Base-by-base conservation (phyloP, 2,888 invertebrate genomes). In the Lysandra coridon region DNA sequence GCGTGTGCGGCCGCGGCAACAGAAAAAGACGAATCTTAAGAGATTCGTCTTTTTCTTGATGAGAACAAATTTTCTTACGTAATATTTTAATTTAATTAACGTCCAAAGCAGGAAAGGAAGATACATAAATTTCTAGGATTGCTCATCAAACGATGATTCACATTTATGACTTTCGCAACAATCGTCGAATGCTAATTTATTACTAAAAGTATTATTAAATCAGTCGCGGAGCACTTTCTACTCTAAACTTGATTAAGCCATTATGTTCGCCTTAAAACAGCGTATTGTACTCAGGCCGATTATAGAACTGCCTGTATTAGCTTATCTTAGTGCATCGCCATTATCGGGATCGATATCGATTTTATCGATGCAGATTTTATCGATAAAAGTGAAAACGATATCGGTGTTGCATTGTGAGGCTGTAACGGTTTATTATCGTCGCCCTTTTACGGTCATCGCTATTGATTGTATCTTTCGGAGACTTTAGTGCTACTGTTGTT, bases 301-400 rank as follows among this genome's bases (percentile, higher is more conserved):
- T 88, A 88, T 85, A 85, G 82, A 84, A 83, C 83, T 82, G 80
- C 82, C 82, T 82, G 79, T 82, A 83, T 83, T 83, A 85, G 86
- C 87, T 84, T 86, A 86, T 89, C 88, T 84, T 85, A 88, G 88
- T 89, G 89, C 88, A 88, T 90, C 89, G 89, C 87, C 85, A 85
- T 84, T 85, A 88, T 88, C 86, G 84, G 49, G 80, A 82, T 83
- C 83, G 83, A 85, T 86, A 88, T 89, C 87, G 87, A 88, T 87
- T 76, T 76, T 76, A 89, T 91, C 91, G 92, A 91, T 92, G 69
- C 84, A 84, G 84, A 87, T 88, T 87, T 87, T 88, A 89, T 91
- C 91, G 92, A 91, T 92, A 88, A 89, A 87, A 87, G 86, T 88
- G 87, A 88, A 89, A 88, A 88, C 87, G 85, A 86, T 88, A 88